Conservation (phyloP, 2,113 vertebrate species). For the Pao palembangensis region DNA sequence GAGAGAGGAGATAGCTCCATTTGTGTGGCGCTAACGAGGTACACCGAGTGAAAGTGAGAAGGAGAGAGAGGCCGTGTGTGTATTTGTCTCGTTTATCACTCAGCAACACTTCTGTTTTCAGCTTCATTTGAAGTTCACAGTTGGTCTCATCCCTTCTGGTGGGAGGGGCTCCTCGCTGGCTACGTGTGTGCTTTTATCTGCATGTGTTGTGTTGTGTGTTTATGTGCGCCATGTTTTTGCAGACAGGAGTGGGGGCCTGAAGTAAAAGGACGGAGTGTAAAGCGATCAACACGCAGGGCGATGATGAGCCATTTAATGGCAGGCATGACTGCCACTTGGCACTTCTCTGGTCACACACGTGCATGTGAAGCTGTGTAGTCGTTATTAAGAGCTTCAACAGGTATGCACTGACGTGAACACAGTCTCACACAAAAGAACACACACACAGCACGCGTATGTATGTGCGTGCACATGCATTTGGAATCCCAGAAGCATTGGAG, state of each 20-base stretch:
- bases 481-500: conserved; percentile 66
- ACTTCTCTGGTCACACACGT: conserved; percentile 24
- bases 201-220: conserved; percentile 27
- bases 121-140: conserved; percentile 64
- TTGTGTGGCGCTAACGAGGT: conserved; percentile 55
- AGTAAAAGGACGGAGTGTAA: neutral
- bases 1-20: conserved; percentile 48
- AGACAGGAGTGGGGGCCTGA: conserved; percentile 4
- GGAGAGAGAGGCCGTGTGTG: conserved; percentile 21
- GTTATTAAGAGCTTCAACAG: conserved; percentile 22
- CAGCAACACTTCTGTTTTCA: conserved; percentile 54
- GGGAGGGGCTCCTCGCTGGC: conserved; percentile 39
- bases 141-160: conserved; percentile 47
- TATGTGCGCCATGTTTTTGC: neutral
- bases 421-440: conserved; percentile 1
- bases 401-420: conserved; percentile 44
- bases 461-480: conserved; percentile 13
- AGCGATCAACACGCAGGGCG: conserved; percentile 25
- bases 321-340: conserved; percentile 24
- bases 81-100: conserved; percentile 69
- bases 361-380: neutral
- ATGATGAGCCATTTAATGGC: conserved; percentile 28
- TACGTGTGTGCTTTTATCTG: neutral
- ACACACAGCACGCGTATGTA: conserved; percentile 6
- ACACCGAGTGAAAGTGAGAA: conserved; percentile 22